These are phyloP conservation scores for Laticauda colubrina DNA, from an alignment of 2,113 vertebrate genomes.

Conservation along the genomic window DNA sequence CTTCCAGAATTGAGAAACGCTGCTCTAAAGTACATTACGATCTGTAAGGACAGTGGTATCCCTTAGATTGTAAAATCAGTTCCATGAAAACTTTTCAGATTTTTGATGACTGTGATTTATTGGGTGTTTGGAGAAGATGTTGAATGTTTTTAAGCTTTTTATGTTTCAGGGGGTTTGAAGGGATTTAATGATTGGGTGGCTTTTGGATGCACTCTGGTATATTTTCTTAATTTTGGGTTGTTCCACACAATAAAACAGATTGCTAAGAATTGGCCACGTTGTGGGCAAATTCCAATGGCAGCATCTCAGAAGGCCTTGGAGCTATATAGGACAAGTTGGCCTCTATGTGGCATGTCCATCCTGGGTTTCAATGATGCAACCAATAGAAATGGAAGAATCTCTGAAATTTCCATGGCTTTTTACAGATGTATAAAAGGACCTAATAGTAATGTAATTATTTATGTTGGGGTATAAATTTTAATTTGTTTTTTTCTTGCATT, in stretches of 20 bases:
- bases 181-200: not conserved
- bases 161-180: not conserved
- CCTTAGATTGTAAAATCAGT: not conserved
- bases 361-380: not conserved
- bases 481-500: slow-evolving; percentile 31
- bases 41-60: not conserved
- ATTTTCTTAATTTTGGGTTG: not conserved
- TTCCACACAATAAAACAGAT: not conserved
- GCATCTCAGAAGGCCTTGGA: not conserved
- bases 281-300: not conserved
- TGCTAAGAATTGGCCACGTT: not conserved
- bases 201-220: not conserved
- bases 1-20: too few species aligned
- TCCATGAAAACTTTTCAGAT: not conserved
- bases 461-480: not conserved
- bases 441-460: slow-evolving; percentile 7
- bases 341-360: not conserved
- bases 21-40: not conserved
- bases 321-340: not conserved
- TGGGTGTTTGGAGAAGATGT: not conserved
- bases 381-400: not conserved
- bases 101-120: not conserved
- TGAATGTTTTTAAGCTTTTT: not conserved
- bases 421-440: not conserved
- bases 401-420: not conserved